phyloP scores from a whole-genome alignment of 2,797 vertebrate species.

The Steatocranus sp. region DNA sequence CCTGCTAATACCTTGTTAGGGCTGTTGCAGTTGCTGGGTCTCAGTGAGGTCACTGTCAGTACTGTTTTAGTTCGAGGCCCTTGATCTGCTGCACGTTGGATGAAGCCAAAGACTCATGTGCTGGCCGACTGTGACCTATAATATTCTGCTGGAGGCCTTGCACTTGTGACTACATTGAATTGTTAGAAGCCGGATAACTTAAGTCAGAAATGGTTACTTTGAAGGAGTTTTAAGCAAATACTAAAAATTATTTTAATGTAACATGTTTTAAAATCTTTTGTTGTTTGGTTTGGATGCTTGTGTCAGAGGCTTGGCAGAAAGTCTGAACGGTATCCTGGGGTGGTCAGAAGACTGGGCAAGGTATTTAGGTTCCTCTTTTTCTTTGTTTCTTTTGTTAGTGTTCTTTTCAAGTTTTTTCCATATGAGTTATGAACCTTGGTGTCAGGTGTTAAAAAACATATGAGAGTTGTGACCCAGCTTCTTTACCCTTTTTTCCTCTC shows the following conservation, averaged over 20 bases:
- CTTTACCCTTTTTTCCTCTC: conserved; percentile 47
- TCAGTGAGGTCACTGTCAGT: conserved; percentile 79
- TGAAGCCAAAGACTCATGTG: conserved; percentile 67
- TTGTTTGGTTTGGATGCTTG: background rate
- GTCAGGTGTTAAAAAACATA: conserved; percentile 69
- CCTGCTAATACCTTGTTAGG: conserved; percentile 83
- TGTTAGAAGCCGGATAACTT: conserved; percentile 63
- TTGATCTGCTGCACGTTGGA: conserved; percentile 72
- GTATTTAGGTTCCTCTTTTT: background rate
- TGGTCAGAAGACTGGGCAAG: background rate
- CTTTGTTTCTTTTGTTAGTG: background rate
- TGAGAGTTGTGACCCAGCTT: conserved; percentile 54
- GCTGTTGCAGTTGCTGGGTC: conserved; percentile 77
- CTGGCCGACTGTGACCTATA: conserved; percentile 50
- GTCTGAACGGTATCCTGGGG: background rate
- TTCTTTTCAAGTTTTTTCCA: conserved; percentile 26
- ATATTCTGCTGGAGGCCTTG: conserved; percentile 43
- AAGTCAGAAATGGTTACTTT: conserved; percentile 49
- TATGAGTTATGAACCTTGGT: conserved; percentile 40
- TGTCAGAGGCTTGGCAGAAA: conserved; percentile 11
- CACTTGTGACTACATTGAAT: conserved; percentile 12
- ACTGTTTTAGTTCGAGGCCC: conserved; percentile 72
- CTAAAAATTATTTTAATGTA: background rate
- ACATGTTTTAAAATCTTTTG: background rate
- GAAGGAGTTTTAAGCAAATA: conserved; percentile 33